phyloP scores from a whole-genome alignment of 2,113 vertebrate species.

The Gobius niger region DNA sequence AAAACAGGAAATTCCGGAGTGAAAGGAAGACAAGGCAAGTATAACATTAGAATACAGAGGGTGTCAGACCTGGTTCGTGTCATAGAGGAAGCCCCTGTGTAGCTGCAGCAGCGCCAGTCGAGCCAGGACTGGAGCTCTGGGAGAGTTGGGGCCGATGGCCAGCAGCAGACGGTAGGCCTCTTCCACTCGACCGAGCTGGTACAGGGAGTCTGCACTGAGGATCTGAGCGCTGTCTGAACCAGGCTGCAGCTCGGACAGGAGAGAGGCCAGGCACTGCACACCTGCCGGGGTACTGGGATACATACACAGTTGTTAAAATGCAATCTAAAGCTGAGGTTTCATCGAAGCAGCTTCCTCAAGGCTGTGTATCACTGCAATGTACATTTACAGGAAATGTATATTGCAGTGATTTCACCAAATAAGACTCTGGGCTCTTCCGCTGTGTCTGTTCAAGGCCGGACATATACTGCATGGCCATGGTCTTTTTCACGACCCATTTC shows the following conservation, averaged over 20 bases:
- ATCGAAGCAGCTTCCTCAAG: too few species aligned
- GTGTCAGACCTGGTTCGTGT: conserved; percentile 85
- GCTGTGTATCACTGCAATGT: too few species aligned
- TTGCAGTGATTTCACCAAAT: too few species aligned
- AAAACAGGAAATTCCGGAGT: too few species aligned
- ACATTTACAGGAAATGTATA: too few species aligned
- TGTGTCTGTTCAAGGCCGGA: too few species aligned
- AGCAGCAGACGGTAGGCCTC: conserved; percentile 84
- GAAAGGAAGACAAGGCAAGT: not conserved
- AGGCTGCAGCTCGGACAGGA: conserved; percentile 85
- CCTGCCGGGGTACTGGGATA: conserved; percentile 78
- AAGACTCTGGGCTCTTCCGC: too few species aligned
- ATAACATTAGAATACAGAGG: too few species aligned
- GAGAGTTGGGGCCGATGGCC: conserved; percentile 72
- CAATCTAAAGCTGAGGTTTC: too few species aligned
- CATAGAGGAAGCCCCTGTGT: conserved; percentile 84
- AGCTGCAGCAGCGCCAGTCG: conserved; percentile 88
- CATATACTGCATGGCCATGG: too few species aligned
- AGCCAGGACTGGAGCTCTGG: conserved; percentile 79
- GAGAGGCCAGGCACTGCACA: conserved; percentile 83
- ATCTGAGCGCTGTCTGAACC: conserved; percentile 75
- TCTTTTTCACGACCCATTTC: too few species aligned
- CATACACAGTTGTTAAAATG: not conserved
- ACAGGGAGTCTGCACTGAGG: conserved; percentile 88
- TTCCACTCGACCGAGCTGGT: conserved; percentile 81